Percentiles rank a stretch among this genome's conserved stretches.
These are phyloP conservation scores for Dicyrtoma fusca DNA, from an alignment of 2,888 invertebrate species.

Conservation along the genomic window DNA sequence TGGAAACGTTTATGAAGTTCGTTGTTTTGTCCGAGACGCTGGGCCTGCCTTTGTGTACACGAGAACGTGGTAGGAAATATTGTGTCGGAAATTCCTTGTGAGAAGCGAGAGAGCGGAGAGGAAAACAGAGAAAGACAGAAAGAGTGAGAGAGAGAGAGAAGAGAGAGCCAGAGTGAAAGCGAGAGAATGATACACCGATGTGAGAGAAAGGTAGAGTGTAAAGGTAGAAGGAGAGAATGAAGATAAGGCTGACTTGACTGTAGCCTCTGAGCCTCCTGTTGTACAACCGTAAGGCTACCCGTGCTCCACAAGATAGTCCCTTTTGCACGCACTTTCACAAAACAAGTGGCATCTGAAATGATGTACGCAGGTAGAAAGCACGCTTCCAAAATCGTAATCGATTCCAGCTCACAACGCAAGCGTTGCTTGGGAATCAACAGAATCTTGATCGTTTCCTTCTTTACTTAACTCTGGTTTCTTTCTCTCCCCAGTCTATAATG, in stretches of 20 bases:
- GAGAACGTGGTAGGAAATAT: not conserved
- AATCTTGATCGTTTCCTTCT: conserved; percentile 54
- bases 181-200: conserved; percentile 1
- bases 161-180: not conserved
- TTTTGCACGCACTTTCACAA: conserved; percentile 49
- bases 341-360: conserved; percentile 51
- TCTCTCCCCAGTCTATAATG: conserved; percentile 19
- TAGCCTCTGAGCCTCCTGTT: not conserved
- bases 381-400: conserved; percentile 52
- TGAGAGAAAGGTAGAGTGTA: conserved; percentile 10
- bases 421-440: conserved; percentile 51
- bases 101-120: not conserved
- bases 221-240: conserved; percentile 2
- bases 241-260: conserved; percentile 1
- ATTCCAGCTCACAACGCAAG: conserved; percentile 52
- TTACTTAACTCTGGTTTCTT: conserved; percentile 36
- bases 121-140: not conserved
- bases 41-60: not conserved
- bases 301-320: conserved; percentile 28
- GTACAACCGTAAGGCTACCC: conserved; percentile 8
- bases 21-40: too few relatives aligned
- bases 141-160: conserved; percentile 1
- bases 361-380: conserved; percentile 53
- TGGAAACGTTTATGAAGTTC: too few relatives aligned
- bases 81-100: not conserved